Percentiles rank a stretch among this genome's conserved stretches.
phyloP scores from a whole-genome alignment of 2,888 invertebrate genomes.

The Agonopterix subpropinquella region DNA sequence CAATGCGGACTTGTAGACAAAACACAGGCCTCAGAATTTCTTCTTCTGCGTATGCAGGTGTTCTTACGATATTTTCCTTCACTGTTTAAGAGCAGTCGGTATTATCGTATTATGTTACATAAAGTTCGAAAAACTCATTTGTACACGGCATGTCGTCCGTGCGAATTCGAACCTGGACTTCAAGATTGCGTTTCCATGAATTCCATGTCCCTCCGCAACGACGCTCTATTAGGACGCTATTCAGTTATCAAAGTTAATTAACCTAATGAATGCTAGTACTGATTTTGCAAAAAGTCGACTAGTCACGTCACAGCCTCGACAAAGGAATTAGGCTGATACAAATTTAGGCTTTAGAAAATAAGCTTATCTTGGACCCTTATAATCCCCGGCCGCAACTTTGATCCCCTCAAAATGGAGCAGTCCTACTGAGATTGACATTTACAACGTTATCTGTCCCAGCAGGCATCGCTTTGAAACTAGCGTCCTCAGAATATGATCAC shows the following conservation, averaged over 20 bases:
- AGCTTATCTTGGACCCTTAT: constrained; percentile 72
- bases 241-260: constrained; percentile 13
- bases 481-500: constrained; percentile 32
- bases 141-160: no score
- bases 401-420: constrained; percentile 62
- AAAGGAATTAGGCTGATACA: constrained; percentile 51
- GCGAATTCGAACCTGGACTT: no score
- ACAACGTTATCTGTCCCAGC: constrained; percentile 60
- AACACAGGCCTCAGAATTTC: no score
- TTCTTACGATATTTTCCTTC: no score
- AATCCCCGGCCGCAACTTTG: constrained; percentile 69
- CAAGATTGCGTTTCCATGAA: no score
- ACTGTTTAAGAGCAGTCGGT: no score
- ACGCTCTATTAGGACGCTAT: no score
- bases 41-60: no score
- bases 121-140: no score
- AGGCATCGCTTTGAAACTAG: constrained; percentile 51
- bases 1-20: no score
- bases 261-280: constrained; percentile 14
- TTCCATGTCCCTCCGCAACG: no score
- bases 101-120: no score
- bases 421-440: constrained; percentile 67
- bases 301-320: constrained; percentile 30
- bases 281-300: constrained; percentile 28
- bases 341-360: constrained; percentile 65